Conservation (phyloP, 1,140 invertebrate species). For the Formica selysi region DNA sequence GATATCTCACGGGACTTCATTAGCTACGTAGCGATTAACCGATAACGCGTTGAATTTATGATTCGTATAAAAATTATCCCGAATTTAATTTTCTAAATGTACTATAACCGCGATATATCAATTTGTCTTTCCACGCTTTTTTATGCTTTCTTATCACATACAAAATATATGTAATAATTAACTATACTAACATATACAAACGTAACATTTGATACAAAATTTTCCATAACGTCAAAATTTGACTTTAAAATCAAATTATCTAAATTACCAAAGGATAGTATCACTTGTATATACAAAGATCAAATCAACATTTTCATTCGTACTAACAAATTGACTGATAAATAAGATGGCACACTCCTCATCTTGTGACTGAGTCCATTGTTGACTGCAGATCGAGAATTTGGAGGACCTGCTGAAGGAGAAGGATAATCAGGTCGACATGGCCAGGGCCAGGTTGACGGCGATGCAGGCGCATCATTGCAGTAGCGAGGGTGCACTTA, state of each 20-base stretch:
- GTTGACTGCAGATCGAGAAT: slow-evolving; percentile 94
- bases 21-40: not conserved
- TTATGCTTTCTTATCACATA: not conserved
- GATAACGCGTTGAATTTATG: not conserved
- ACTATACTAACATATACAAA: not conserved
- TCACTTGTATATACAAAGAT: not conserved
- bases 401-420: slow-evolving; percentile 98
- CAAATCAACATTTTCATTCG: not conserved
- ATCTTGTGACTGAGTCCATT: slow-evolving; percentile 5
- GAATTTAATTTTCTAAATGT: slow-evolving; percentile 33
- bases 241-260: not conserved
- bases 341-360: not conserved
- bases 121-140: not conserved
- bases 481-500: slow-evolving; percentile 96
- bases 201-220: not conserved
- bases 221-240: not conserved
- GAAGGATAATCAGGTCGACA: slow-evolving; percentile 99
- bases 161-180: not conserved
- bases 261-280: not conserved
- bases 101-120: not conserved
- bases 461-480: slow-evolving; percentile 97
- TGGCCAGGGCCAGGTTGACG: slow-evolving; percentile 95
- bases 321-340: not conserved
- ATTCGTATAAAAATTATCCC: slow-evolving; percentile 18
- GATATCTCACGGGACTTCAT: slow-evolving; percentile 2